A percentile compares a stretch with the other conserved stretches of the same genome.
Evolutionary conservation across 2,113 vertebrate species (phyloP).

Genomic region (Tricholaema leucomelas): DNA sequence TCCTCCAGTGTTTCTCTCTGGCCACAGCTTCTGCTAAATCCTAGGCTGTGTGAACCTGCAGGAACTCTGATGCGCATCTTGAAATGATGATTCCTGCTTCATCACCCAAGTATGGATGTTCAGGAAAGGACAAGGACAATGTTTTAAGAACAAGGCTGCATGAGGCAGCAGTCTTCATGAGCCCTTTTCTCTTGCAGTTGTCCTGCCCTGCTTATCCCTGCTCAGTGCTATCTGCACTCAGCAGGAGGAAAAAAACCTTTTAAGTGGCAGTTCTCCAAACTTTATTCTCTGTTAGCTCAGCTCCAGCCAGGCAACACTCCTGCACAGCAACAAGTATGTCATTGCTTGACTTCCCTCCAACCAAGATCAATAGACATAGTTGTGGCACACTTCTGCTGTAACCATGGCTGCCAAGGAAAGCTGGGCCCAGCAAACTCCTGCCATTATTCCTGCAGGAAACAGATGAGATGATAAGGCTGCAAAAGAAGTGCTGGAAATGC

Average conservation of each 20-base stretch:
- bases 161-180: background rate
- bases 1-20: background rate
- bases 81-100: background rate
- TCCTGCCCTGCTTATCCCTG: background rate
- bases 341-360: background rate
- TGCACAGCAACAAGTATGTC: background rate
- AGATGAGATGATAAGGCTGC: background rate
- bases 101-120: background rate
- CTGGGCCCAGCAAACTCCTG: background rate
- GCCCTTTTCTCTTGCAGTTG: background rate
- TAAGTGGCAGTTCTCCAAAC: background rate
- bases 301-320: background rate
- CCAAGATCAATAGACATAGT: background rate
- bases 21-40: background rate
- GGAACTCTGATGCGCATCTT: rapidly evolving
- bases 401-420: background rate
- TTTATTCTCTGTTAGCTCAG: background rate
- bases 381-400: background rate
- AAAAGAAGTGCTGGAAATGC: background rate
- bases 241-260: background rate
- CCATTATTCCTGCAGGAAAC: background rate
- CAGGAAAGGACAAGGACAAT: background rate
- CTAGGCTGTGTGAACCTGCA: rapidly evolving
- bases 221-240: background rate
- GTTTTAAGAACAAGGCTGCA: background rate